Conservation (phyloP, 2,113 vertebrate genomes). For the Tachuris rubrigastra region DNA sequence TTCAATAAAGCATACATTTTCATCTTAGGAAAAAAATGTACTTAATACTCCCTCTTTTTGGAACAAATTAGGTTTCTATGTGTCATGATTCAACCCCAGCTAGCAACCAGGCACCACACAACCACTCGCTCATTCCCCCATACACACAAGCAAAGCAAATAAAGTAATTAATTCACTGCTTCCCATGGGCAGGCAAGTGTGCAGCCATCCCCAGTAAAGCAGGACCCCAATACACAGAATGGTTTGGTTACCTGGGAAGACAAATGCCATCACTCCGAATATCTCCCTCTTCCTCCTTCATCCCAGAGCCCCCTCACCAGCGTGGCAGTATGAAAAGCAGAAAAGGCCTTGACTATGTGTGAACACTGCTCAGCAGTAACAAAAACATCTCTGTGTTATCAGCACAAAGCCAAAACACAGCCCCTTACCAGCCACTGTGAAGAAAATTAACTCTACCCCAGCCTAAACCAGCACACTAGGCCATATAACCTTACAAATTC, state of each 20-base stretch:
- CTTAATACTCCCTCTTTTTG: background rate
- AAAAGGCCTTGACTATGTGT: background rate
- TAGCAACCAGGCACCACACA: background rate
- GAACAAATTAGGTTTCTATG: background rate
- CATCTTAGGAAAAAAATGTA: background rate
- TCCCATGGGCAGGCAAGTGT: background rate
- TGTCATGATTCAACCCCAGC: background rate
- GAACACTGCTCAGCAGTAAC: background rate
- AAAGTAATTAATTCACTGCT: background rate
- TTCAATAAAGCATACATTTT: background rate
- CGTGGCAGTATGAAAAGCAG: background rate
- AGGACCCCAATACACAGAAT: background rate
- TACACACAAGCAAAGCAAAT: background rate
- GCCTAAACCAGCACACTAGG: background rate
- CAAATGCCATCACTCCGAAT: background rate
- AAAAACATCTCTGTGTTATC: background rate
- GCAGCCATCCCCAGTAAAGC: background rate
- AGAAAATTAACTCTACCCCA: background rate
- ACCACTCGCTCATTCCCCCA: background rate
- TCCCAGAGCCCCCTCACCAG: background rate
- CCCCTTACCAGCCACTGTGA: background rate
- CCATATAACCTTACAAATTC: background rate
- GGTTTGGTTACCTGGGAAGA: background rate
- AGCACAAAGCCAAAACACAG: background rate
- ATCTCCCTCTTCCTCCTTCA: background rate